A percentile compares a stretch with the other conserved stretches of the same genome.
Conservation (phyloP, 1,140 invertebrate species). For the Prorops nasuta region DNA sequence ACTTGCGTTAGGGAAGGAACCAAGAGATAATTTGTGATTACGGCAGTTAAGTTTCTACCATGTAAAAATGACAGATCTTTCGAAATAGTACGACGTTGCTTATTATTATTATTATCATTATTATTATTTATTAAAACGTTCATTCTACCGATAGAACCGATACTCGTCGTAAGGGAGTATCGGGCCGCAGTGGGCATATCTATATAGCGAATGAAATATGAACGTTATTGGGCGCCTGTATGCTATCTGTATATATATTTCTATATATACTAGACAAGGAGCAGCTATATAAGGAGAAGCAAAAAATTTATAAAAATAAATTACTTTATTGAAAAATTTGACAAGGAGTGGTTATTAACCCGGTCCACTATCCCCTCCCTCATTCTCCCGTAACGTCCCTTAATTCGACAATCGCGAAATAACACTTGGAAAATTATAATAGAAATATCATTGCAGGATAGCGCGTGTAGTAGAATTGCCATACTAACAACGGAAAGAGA, state of each 20-base stretch:
- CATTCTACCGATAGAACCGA: background rate
- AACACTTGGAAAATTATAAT: background rate
- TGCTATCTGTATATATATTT: too few species aligned
- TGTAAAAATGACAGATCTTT: too few species aligned
- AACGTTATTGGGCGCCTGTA: too few species aligned
- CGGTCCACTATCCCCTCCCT: constrained; percentile 41
- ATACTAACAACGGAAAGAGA: constrained; percentile 9
- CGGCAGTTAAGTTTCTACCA: too few species aligned
- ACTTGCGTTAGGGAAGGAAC: too few species aligned
- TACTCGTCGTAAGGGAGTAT: background rate
- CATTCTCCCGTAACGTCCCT: constrained; percentile 17
- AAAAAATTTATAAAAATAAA: constrained; percentile 42
- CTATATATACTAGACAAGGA: too few species aligned
- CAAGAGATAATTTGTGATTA: too few species aligned
- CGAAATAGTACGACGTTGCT: too few species aligned
- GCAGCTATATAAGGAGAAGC: constrained; percentile 13
- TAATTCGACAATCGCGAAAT: constrained; percentile 6
- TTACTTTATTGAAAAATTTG: constrained; percentile 50
- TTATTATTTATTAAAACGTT: constrained; percentile 1
- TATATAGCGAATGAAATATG: too few species aligned
- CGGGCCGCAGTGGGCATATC: background rate
- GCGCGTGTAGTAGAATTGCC: too few species aligned
- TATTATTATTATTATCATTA: constrained; percentile 6
- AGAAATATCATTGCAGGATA: too few species aligned
- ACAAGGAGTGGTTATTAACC: constrained; percentile 52